These are phyloP conservation scores for Stenotaenia linearis DNA, from an alignment of 2,888 invertebrate species.

Conservation along the genomic window DNA sequence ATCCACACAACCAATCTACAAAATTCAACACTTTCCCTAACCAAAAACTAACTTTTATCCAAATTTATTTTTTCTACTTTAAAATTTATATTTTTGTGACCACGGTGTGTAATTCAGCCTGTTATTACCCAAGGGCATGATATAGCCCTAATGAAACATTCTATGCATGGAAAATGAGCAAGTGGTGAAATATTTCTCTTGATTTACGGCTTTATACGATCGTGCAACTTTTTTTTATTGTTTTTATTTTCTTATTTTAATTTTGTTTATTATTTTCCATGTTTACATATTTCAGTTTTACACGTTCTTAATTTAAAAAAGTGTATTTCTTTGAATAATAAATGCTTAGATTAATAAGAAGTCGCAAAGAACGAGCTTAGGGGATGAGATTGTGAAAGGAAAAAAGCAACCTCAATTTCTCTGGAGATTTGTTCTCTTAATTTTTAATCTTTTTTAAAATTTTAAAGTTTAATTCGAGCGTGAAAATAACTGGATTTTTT, in stretches of 20 bases:
- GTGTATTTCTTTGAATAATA: not conserved
- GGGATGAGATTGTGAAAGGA: not conserved
- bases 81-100: not conserved
- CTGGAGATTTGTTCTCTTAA: not conserved
- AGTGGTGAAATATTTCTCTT: not conserved
- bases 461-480: not conserved
- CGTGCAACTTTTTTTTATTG: not conserved
- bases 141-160: not conserved
- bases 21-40: not conserved
- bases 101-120: not conserved
- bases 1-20: too few species aligned
- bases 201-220: not conserved
- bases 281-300: not conserved
- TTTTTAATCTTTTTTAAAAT: not conserved
- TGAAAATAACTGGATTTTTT: not conserved
- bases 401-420: not conserved
- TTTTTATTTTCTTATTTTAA: not conserved
- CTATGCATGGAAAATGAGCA: slow-evolving; percentile 3
- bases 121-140: not conserved
- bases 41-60: too few species aligned
- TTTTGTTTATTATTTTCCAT: too few species aligned
- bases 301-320: not conserved
- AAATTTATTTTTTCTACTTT: not conserved
- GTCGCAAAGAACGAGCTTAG: not conserved
- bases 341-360: not conserved